Base-by-base conservation (phyloP, 2,888 invertebrate species). In the Lottia gigantea region DNA sequence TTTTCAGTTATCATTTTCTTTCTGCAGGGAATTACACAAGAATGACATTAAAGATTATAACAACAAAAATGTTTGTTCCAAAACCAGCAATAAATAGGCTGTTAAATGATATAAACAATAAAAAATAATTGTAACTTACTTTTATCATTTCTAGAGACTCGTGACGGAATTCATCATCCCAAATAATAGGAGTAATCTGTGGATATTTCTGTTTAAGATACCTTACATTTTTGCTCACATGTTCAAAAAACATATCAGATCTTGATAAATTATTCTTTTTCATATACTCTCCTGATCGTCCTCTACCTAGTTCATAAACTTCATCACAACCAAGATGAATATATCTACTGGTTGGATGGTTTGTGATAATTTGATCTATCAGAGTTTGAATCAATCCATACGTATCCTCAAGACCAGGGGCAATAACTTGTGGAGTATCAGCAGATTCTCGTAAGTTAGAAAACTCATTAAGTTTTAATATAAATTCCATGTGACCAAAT, bases 311-410 rank as follows among this genome's bases (percentile, higher is more conserved):
- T 12, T 74, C 69, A 49, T 78, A 77, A 25, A 88, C 89, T 88
- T 95, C 95, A 85, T 95, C 95, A 62, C 93, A 93, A 0, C 95
- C 95, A 75, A 95, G 92, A 82, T 95, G 95, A 55, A 95, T 86
- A 82, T 92, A 93, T 66, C 91, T 74, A 3, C 74, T 68, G 23
- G 89, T 80, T 0, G 92, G 91, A 86, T 94, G 94, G 62, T 92
- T 91, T 0, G 89, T 89, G 68, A 94, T 86, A 2, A 90, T 85
- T 71, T 95, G 95, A 76, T 91, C 89, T n/a, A 95, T 89, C 92
- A 95, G 93, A 69, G 91, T 89, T 55, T 26, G 61, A 16, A 80
- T 74, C 12, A 80, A 65, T 86, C 87, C 15, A 94, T 87, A 25
- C 94, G 82, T 2, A 14, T 47, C 70, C 26, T 71, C 62, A 7